These are phyloP conservation scores for Drosophila affinis DNA, from an alignment of 2,888 invertebrate genomes.

Conservation along the genomic window DNA sequence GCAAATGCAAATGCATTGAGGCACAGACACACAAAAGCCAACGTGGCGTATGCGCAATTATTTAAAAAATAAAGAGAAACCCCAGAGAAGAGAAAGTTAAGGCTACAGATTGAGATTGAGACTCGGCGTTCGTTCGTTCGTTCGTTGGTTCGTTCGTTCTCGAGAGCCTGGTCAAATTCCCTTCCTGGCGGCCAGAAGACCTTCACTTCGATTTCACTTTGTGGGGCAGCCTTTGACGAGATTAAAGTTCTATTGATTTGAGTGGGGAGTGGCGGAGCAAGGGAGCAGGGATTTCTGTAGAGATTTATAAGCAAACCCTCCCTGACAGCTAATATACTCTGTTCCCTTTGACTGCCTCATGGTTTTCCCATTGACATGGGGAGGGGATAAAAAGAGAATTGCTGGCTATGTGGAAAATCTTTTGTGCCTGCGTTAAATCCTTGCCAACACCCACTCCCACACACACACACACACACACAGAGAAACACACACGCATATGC, in stretches of 20 bases:
- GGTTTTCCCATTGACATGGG: slow-evolving; percentile 42
- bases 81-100: slow-evolving; percentile 15
- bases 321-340: slow-evolving; percentile 59
- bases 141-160: not conserved
- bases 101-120: slow-evolving; percentile 22
- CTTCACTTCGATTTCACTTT: not conserved
- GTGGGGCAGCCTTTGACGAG: slow-evolving; percentile 1
- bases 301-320: slow-evolving; percentile 22
- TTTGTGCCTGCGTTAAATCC: slow-evolving; percentile 64
- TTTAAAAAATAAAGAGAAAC: slow-evolving; percentile 56
- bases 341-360: slow-evolving; percentile 1
- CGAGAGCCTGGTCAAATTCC: slow-evolving; percentile 18
- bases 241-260: slow-evolving; percentile 1
- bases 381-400: slow-evolving; percentile 60
- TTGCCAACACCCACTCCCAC: slow-evolving; percentile 22
- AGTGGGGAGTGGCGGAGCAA: not conserved
- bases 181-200: not conserved
- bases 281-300: not conserved
- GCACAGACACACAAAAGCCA: slow-evolving; percentile 71
- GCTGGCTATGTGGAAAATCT: slow-evolving; percentile 67
- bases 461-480: slow-evolving; percentile 21
- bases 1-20: slow-evolving; percentile 66
- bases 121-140: not conserved
- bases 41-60: slow-evolving; percentile 78
- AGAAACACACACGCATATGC: slow-evolving; percentile 43